Evolutionary conservation across 2,888 invertebrate genomes (phyloP), one percentile per base, ranked within the genome.

Genomic region (Tetragonisca angustula): DNA sequence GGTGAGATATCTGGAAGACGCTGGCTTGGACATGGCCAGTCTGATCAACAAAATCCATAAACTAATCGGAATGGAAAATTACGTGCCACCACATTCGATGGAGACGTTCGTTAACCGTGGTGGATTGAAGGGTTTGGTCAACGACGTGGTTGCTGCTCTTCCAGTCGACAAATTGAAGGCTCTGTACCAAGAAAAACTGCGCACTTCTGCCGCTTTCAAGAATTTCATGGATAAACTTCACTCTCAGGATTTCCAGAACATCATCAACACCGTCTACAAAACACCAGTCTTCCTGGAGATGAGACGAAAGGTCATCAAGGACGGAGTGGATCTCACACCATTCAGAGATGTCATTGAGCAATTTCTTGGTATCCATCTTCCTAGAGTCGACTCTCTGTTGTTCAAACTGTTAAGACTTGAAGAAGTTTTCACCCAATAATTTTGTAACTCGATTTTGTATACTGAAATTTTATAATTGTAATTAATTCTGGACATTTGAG

Each of bases 91-190:
- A 0, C n/a, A 43, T 19, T 21, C 15, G 21, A 15, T 6, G 2
- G 11, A 36, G 15, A 27, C 27, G 5, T 64, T 19, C 76, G 54
- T 73, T 67, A 75, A 89, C 83, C 43, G n/a, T 15, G 90, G 90
- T 21, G 94, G 94, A n/a, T 6, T 92, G 1, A 73, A 87, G 17
- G 92, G 91, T 5, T 76, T 94, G 27, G 27, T 92, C 52, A 70
- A 87, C 0, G 94, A 92, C 13, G 69, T 93, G 52, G 77, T 83
- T 52, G 87, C 83, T 1, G 5, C 90, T 0, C 84, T 94, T 2
- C 94, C 94, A 0, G 2, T 89, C 1, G 86, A 92, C 0, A 79
- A 93, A 17, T 86, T 94, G 52, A 82, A 90, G 70, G 87, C 81
- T 13, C 78, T 93, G 36, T 93, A 90, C 73, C 0, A 91, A 0